phyloP scores from a whole-genome alignment of 2,888 invertebrate genomes.

The Pinctada fucata region DNA sequence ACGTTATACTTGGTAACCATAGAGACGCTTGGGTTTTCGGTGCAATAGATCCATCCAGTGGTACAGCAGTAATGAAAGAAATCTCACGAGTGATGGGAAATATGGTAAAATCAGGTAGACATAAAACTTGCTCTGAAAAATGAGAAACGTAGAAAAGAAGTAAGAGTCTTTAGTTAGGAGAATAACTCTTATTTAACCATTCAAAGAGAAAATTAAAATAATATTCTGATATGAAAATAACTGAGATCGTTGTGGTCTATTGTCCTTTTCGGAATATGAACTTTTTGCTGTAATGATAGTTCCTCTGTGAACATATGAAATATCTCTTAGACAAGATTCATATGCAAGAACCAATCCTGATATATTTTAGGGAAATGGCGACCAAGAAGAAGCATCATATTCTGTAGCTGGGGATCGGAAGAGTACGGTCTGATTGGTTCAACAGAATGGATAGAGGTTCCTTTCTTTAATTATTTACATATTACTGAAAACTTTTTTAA shows the following conservation, averaged over 20 bases:
- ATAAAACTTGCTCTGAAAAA: background rate
- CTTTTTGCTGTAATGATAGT: too few species aligned
- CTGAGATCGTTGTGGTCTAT: too few species aligned
- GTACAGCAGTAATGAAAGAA: slow-evolving; percentile 79
- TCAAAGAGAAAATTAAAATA: too few species aligned
- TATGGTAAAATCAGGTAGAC: slow-evolving; percentile 58
- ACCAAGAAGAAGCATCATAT: slow-evolving; percentile 78
- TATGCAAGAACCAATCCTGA: too few species aligned
- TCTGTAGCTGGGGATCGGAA: slow-evolving; percentile 79
- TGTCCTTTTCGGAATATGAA: too few species aligned
- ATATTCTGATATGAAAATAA: too few species aligned
- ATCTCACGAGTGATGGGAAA: slow-evolving; percentile 75
- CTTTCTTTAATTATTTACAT: background rate
- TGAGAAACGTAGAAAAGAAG: too few species aligned
- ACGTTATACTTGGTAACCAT: slow-evolving; percentile 79
- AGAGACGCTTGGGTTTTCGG: slow-evolving; percentile 80
- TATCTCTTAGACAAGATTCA: too few species aligned
- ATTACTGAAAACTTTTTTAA: background rate
- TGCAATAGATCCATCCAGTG: slow-evolving; percentile 78
- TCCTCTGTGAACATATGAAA: too few species aligned
- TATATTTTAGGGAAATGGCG: slow-evolving; percentile 75
- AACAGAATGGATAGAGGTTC: slow-evolving; percentile 78
- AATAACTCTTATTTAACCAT: too few species aligned
- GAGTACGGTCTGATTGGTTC: slow-evolving; percentile 79
- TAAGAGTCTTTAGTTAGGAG: too few species aligned